Conservation (phyloP, 2,797 vertebrate species). For the Margarornis squamiger region DNA sequence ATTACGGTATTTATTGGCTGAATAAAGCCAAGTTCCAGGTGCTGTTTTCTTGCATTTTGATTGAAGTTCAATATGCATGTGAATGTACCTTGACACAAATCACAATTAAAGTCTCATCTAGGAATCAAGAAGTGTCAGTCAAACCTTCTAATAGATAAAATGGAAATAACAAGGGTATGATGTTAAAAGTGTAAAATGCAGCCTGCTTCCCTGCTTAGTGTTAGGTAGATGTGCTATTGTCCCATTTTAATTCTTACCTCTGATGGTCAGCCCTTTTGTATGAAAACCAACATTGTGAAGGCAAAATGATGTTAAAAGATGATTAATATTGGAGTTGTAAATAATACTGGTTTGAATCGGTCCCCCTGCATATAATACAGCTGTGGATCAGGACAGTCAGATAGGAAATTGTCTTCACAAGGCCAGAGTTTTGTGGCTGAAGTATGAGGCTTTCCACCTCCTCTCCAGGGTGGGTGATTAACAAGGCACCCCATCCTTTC, state of each 20-base stretch:
- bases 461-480: background rate
- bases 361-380: background rate
- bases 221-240: background rate
- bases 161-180: background rate
- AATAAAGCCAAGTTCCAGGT: constrained; percentile 50
- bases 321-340: background rate
- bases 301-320: background rate
- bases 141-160: constrained; percentile 18
- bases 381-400: background rate
- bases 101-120: constrained; percentile 44
- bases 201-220: background rate
- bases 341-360: background rate
- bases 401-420: background rate
- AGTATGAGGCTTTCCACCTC: background rate
- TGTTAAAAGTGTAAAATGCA: background rate
- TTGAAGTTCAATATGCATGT: constrained; percentile 46
- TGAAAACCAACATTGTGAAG: background rate
- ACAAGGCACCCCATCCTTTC: background rate
- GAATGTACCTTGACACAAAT: constrained; percentile 53
- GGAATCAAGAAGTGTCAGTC: constrained; percentile 27
- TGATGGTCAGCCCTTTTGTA: background rate
- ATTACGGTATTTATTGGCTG: constrained; percentile 4
- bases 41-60: constrained; percentile 48
- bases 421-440: background rate
- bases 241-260: background rate